phyloP scores from a whole-genome alignment of 2,797 vertebrate species.

The Fistularia tabacaria region DNA sequence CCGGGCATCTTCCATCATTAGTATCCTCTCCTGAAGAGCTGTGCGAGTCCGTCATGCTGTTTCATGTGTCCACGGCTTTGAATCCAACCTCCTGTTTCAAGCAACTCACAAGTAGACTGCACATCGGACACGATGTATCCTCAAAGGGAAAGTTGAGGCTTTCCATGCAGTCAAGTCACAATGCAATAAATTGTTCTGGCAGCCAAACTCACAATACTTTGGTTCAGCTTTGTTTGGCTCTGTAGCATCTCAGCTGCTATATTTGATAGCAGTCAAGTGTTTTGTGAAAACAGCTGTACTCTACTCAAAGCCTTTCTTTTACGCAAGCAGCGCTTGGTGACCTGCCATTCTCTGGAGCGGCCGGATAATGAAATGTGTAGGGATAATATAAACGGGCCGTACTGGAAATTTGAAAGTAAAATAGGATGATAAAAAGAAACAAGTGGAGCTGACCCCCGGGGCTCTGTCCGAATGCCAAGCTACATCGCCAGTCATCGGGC shows the following conservation, averaged over 20 bases:
- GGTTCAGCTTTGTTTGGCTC: constrained; percentile 6
- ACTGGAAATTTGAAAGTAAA: too few relatives aligned
- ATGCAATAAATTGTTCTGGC: constrained; percentile 7
- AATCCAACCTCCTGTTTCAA: constrained; percentile 26
- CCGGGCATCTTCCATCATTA: not conserved
- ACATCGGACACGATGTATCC: constrained; percentile 3
- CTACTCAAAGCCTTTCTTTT: constrained; percentile 12
- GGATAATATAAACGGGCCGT: too few relatives aligned
- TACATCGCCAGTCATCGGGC: too few relatives aligned
- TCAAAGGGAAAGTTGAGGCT: constrained; percentile 8
- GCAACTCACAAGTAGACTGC: constrained; percentile 10
- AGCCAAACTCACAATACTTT: constrained; percentile 9
- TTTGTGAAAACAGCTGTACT: constrained; percentile 2
- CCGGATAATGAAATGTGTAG: not conserved
- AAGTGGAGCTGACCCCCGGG: too few relatives aligned
- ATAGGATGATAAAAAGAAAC: too few relatives aligned
- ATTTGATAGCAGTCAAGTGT: constrained; percentile 14
- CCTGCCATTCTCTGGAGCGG: not conserved
- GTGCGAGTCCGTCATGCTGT: too few relatives aligned
- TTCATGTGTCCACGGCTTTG: not conserved
- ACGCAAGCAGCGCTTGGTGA: constrained; percentile 12
- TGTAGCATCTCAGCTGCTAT: not conserved
- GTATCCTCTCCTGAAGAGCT: too few relatives aligned
- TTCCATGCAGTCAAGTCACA: constrained; percentile 11
- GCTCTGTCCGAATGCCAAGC: too few relatives aligned